Evolutionary conservation across 2,797 vertebrate genomes (phyloP).

Genomic region (Myoxocephalus aenaeus): DNA sequence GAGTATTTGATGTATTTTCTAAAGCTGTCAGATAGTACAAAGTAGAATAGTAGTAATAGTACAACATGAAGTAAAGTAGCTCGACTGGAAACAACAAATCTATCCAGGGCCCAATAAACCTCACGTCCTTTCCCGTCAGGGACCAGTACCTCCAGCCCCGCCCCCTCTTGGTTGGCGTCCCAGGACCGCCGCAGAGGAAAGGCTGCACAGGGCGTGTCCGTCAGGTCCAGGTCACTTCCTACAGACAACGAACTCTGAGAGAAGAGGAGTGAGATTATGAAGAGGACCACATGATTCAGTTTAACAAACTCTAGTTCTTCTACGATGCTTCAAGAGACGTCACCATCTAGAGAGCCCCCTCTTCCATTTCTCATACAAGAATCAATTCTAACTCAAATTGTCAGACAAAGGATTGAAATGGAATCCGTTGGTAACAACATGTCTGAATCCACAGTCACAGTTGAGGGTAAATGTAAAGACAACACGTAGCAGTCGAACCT

Average conservation of each 20-base stretch:
- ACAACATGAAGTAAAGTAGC: not conserved
- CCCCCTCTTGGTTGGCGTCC: conserved; percentile 83
- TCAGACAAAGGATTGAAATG: not conserved
- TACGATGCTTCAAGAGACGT: too few species aligned
- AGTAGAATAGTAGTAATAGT: not conserved
- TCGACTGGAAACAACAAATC: not conserved
- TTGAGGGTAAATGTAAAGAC: not conserved
- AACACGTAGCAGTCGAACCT: conserved; percentile 72
- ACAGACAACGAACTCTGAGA: conserved; percentile 90
- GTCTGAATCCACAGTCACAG: not conserved
- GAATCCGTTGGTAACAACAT: not conserved
- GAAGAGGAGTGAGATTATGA: not conserved
- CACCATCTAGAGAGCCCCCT: not conserved
- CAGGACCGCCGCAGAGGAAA: conserved; percentile 83
- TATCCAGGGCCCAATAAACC: not conserved
- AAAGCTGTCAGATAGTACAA: not conserved
- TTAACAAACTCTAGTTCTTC: not conserved
- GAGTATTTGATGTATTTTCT: not conserved
- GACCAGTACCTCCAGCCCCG: conserved; percentile 74
- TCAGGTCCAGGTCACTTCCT: conserved; percentile 90
- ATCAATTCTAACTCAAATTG: not conserved
- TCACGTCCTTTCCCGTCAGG: not conserved
- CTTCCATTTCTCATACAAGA: too few species aligned
- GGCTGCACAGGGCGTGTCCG: conserved; percentile 82
- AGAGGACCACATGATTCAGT: not conserved